phyloP scores from a whole-genome alignment of 2,888 invertebrate genomes.

The Terebella lapidaria region DNA sequence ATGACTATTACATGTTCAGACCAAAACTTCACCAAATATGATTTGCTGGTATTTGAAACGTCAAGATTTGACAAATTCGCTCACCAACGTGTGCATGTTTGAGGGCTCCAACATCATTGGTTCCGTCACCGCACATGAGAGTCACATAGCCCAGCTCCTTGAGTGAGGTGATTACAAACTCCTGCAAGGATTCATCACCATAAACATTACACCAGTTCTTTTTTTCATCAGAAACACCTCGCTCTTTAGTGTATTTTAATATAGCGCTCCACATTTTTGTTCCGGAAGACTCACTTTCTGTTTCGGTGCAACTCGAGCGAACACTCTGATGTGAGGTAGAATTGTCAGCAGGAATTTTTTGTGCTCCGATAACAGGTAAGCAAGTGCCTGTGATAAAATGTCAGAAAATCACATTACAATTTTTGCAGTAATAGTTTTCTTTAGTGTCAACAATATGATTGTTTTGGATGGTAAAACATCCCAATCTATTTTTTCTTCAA shows the following conservation, averaged over 20 bases:
- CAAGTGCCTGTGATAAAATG: conserved; percentile 36
- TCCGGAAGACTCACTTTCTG: conserved; percentile 64
- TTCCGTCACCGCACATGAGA: conserved; percentile 99
- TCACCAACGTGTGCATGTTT: conserved; percentile 88
- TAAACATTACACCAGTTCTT: conserved; percentile 1
- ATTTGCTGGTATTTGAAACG: not conserved
- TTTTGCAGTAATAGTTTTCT: too few relatives aligned
- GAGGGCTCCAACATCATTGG: conserved; percentile 92
- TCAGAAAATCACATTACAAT: too few relatives aligned
- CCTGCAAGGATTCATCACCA: conserved; percentile 52
- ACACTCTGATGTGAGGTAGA: conserved; percentile 83
- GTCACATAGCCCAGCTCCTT: conserved; percentile 80
- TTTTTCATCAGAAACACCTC: too few relatives aligned
- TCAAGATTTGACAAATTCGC: conserved; percentile 16
- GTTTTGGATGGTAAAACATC: too few relatives aligned
- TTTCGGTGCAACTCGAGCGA: conserved; percentile 95
- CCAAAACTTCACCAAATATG: not conserved
- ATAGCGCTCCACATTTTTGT: too few relatives aligned
- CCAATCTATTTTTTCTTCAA: too few relatives aligned
- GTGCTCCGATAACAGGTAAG: conserved; percentile 34
- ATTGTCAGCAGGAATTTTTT: conserved; percentile 56
- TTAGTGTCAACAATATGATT: too few relatives aligned
- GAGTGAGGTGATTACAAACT: conserved; percentile 83
- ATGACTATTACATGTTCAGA: too few relatives aligned
- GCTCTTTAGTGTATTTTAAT: too few relatives aligned